phyloP scores from a whole-genome alignment of 2,113 vertebrate genomes.

The Egretta garzetta region DNA sequence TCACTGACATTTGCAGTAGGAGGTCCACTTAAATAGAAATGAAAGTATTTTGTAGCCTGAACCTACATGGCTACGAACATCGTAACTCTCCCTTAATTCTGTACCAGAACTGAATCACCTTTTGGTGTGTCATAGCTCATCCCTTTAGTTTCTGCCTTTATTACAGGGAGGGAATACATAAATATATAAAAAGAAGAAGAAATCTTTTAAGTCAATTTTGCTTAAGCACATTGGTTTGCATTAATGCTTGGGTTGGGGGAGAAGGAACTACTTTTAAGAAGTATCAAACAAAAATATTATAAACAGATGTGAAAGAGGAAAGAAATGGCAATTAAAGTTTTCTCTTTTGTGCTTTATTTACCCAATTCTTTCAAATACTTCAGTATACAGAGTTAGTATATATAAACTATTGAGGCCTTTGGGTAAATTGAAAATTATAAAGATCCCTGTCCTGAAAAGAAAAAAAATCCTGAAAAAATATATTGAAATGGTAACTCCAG shows the following conservation, averaged over 20 bases:
- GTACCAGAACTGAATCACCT: background rate
- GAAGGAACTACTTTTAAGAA: fast-evolving
- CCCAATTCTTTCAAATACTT: background rate
- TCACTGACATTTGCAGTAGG: background rate
- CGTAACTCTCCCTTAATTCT: background rate
- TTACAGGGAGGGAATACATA: fast-evolving
- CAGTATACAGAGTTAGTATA: background rate
- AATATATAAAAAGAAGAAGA: background rate
- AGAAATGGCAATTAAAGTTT: background rate
- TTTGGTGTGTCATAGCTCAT: background rate
- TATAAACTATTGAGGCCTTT: background rate
- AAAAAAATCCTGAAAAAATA: background rate
- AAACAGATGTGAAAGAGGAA: background rate
- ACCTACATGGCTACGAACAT: background rate
- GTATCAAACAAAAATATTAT: background rate
- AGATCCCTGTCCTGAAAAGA: background rate
- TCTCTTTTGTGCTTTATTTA: background rate
- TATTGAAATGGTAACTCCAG: background rate
- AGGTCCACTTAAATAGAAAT: background rate
- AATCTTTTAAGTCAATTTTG: background rate
- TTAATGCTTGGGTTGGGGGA: background rate
- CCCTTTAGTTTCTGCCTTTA: background rate
- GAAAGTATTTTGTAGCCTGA: background rate
- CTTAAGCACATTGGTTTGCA: background rate
- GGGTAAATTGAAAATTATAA: background rate